Conservation (phyloP, 2,888 invertebrate genomes). For the Linnaemya tessellans region DNA sequence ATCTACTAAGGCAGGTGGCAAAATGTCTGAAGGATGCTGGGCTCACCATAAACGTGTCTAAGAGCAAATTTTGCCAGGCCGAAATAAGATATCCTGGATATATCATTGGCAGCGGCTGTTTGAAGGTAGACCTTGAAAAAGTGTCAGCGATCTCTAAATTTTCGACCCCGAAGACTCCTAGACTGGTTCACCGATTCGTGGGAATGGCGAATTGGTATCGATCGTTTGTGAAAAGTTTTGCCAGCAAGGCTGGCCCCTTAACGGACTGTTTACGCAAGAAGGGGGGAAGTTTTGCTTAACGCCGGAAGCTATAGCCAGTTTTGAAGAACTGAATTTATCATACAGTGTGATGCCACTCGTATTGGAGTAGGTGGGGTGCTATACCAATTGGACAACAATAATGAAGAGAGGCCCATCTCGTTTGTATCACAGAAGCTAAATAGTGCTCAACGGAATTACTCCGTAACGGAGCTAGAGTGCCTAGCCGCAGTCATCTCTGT, state of each 20-base stretch:
- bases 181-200: neutral
- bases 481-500: neutral
- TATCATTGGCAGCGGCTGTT: neutral
- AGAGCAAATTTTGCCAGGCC: conserved; percentile 6
- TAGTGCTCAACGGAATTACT: neutral
- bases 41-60: neutral
- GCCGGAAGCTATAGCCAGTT: too few species aligned
- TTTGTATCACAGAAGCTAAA: neutral
- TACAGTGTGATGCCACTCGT: neutral
- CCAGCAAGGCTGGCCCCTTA: neutral
- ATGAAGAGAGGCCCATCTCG: neutral
- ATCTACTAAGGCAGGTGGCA: conserved; percentile 6
- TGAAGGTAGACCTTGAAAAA: neutral
- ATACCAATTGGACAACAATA: neutral
- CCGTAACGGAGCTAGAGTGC: neutral
- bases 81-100: conserved; percentile 7
- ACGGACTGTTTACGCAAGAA: too few species aligned
- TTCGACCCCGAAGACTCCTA: neutral
- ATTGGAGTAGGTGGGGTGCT: neutral
- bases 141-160: neutral
- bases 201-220: too few species aligned
- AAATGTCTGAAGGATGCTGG: neutral
- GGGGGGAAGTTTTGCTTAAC: too few species aligned
- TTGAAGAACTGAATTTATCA: neutral
- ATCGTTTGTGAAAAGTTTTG: neutral